Base-by-base conservation (phyloP, 2,888 invertebrate species). In the Hypselothyrea guttata region DNA sequence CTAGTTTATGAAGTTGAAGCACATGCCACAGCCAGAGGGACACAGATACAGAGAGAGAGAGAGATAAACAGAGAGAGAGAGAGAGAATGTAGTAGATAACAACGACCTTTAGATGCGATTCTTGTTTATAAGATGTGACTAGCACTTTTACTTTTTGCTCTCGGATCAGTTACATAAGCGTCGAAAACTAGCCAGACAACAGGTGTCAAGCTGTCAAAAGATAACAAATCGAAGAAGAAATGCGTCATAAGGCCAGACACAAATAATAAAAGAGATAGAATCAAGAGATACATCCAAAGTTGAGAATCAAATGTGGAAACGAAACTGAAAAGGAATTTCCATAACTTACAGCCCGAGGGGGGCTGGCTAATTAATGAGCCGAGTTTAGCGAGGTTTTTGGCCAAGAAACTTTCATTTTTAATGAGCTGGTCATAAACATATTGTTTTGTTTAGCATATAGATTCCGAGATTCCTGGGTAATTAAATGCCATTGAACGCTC, bases 391-490 rank as follows among this genome's bases (percentile, higher is more conserved):
- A 27, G 27, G 9, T 41, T 37, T 31, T 42, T 71, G 47, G 40
- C 52, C 62, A 62, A 56, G 74, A 71, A 68, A 79, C 78, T 79
- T 79, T 79, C 78, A 62, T 84, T 79, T 79, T 79, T 79, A 79
- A 84, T 77, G 78, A 81, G 84, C 62, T 60, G 72, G 51, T 44
- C 62, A 71, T 56, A 73, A 72, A 53, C 61, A 68, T 51, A 61
- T 73, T 64, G 51, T 63, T 64, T 52, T 44, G 45, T 61, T 47
- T 22, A 35, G 18, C 61, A 57, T 31, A 38, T 34, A 61, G 16
- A 28, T 30, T 5, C 16, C 4, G 18, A 46, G 63, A 79, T 79
- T 79, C 83, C 66, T 69, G 60, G 56, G 68, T 79, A 83, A 79
- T 83, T 79, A 83, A 79, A 74, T 63, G 71, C 58, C 77, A 79